Conservation (phyloP, 2,888 invertebrate genomes). For the Trachelus troglodyta region DNA sequence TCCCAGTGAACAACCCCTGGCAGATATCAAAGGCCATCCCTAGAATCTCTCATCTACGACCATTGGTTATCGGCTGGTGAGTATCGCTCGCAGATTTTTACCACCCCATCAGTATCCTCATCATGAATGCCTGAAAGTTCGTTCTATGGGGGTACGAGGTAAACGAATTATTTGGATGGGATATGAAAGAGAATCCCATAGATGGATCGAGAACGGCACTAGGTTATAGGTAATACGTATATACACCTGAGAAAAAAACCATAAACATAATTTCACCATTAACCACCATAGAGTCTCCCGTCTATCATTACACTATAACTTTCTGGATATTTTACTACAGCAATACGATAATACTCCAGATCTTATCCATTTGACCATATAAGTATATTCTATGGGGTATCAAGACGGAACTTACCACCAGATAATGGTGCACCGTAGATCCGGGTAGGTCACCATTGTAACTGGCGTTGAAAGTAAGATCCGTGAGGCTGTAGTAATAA, state of each 20-base stretch:
- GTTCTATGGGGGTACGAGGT: no score
- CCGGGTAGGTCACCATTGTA: not conserved
- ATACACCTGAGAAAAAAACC: no score
- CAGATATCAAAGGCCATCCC: conserved; percentile 41
- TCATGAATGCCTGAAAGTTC: no score
- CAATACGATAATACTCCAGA: no score
- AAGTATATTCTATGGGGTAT: not conserved
- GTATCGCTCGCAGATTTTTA: conserved; percentile 35
- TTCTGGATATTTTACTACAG: no score
- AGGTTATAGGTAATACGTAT: no score
- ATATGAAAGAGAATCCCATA: no score
- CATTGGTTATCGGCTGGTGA: conserved; percentile 31
- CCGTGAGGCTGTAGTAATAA: not conserved
- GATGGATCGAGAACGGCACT: no score
- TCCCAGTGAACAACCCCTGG: conserved; percentile 35
- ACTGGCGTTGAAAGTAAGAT: not conserved
- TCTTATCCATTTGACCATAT: not conserved
- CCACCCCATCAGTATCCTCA: conserved; percentile 21
- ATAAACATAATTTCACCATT: no score
- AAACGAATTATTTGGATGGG: no score
- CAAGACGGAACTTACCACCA: not conserved
- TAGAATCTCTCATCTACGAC: conserved; percentile 15
- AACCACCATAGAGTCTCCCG: no score
- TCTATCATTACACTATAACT: no score
- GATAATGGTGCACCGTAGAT: not conserved